Base-by-base conservation (phyloP, 2,888 invertebrate genomes). In the Tetropium fuscum region DNA sequence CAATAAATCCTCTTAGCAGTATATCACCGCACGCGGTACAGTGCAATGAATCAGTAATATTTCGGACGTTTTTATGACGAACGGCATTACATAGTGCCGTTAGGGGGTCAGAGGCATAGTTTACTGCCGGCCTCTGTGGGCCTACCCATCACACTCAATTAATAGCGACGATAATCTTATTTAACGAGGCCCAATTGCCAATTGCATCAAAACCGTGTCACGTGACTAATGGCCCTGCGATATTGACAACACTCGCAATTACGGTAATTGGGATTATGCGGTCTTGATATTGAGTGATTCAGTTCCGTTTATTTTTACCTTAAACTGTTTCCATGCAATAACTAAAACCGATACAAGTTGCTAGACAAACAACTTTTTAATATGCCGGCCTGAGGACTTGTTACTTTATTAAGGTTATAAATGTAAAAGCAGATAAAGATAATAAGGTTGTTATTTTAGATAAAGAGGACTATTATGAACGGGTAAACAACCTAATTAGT, bases 111-210 rank as follows among this genome's bases (percentile, higher is more conserved):
- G 76, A 71, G 63, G 64, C 64, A 69, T 79, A 71, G 75, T 77
- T 80, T 79, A 80, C 76, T 70, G 71, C 63, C 25, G 60, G 74
- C 74, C 79, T 69, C 80, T 48, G 56, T 56, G 75, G 79, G 71
- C 65, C 75, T 68, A 79, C 79, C 72, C 77, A 79, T 80, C 79
- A 79, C 74, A 66, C 71, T 58, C 79, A 79, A 80, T 80, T 80
- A 80, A 80, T 80, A 77, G 76, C 75, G 73, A 78, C 76, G 78
- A 80, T 80, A 80, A 80, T 80, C 78, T 78, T 77, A 77, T 78
- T 78, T 77, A 77, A 78, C 78, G 76, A 75, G 66, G 69, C 75
- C 77, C 60, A 45, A 63, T 63, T 63, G 62, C 54, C 77, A 72
- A 75, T 76, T 78, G 77, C 74, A 77, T 76, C 75, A 72, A 67